Base-by-base conservation (phyloP, 2,888 invertebrate genomes). In the Drosophila fungiperda region DNA sequence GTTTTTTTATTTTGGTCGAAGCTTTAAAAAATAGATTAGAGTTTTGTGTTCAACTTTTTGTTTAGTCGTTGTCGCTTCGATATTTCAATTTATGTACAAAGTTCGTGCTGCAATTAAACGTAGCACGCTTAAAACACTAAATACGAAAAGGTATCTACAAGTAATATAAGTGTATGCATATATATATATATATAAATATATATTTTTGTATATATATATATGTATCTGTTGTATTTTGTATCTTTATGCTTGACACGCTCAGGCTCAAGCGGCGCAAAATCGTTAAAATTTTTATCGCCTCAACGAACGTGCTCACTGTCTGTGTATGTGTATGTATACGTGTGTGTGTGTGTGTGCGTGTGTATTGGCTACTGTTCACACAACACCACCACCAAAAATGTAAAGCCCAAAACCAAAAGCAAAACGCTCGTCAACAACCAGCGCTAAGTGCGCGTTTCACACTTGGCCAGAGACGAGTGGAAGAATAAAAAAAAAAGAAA, bases 271-370 rank as follows among this genome's bases (percentile, higher is more conserved):
- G 81, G 79, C 85, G 87, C 87, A 90, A 87, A 83, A 90, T 90
- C 90, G 89, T 90, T 87, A 87, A 87, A 85, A 82, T 90, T 90
- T 90, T 90, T 90, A 87, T 87, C 86, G 86, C 90, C 65, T 78
- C 76, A 73, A 53, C 75, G 83, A 74, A 67, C 79, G 77, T 82
- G 80, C 81, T 8, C 23, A 23, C 45, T 45, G 45, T 15, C 15
- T 23, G 23, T 15, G 78, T 61, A 26, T 26, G 9, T 5, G 67
- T 32, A 20, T 15, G 48, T 32, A 20, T 63, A n/a, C 26, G 23
- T 58, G 33, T 35, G 49, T 50, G 54, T 55, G 60, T 40, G 32
- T 45, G 64, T 61, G 42, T 67, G 62, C 42, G 61, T 62, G 72
- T 64, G 71, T 50, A 35, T 60, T 60, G 33, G 78, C 82, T 78